A percentile compares a stretch with the other conserved stretches of the same genome.
phyloP scores from a whole-genome alignment of 2,888 invertebrate genomes.

The Ochlodes sylvanus region DNA sequence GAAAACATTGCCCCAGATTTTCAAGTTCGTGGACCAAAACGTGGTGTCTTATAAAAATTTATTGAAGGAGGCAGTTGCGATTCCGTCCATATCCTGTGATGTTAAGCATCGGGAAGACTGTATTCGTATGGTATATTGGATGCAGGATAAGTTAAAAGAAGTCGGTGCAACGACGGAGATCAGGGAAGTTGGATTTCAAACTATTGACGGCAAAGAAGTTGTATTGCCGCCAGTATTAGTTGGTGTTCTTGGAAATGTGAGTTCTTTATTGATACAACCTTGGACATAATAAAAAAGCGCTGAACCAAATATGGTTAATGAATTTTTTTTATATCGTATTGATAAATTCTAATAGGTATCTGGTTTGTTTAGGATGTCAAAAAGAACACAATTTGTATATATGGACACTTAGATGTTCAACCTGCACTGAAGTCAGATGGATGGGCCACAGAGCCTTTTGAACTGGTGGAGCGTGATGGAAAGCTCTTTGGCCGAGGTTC shows the following conservation, averaged over 20 bases:
- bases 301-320: not conserved
- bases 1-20: constrained; percentile 70
- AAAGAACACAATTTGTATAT: constrained; percentile 97
- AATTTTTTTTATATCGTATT: not conserved
- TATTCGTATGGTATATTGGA: constrained; percentile 94
- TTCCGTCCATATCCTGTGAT: constrained; percentile 98
- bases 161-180: constrained; percentile 90
- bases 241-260: constrained; percentile 89
- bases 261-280: constrained; percentile 44
- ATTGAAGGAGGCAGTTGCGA: constrained; percentile 94
- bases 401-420: constrained; percentile 99
- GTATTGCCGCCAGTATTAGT: constrained; percentile 94
- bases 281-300: no score
- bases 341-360: not conserved
- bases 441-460: constrained; percentile 98
- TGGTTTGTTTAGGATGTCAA: constrained; percentile 84
- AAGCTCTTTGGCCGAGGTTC: constrained; percentile 97
- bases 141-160: constrained; percentile 87
- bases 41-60: constrained; percentile 90
- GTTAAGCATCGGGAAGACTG: constrained; percentile 92
- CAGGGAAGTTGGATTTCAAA: constrained; percentile 91
- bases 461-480: constrained; percentile 93
- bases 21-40: constrained; percentile 92
- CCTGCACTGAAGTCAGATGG: constrained; percentile 97
- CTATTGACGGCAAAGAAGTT: constrained; percentile 89